These are phyloP conservation scores for Ammospiza maritima DNA, from an alignment of 2,797 vertebrate genomes.

Conservation along the genomic window DNA sequence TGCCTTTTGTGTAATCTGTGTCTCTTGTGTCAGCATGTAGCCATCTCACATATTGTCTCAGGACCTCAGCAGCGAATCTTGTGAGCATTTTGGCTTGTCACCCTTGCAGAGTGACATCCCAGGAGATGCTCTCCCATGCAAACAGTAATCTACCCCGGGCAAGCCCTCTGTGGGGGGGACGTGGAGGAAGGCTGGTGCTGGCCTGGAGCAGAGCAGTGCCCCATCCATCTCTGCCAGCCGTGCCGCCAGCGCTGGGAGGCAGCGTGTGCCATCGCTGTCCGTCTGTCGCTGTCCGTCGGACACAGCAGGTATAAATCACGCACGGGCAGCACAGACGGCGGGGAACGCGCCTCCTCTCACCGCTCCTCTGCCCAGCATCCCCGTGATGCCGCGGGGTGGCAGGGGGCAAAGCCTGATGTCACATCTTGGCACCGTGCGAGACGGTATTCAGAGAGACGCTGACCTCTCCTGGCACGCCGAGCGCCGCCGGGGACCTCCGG, in stretches of 20 bases:
- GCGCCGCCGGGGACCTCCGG: conserved; percentile 16
- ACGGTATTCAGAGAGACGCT: conserved; percentile 19
- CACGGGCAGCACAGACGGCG: background rate
- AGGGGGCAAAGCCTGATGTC: conserved; percentile 56
- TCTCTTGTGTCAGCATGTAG: background rate
- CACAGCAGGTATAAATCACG: conserved; percentile 41
- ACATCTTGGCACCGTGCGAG: conserved; percentile 36
- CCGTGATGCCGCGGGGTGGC: background rate
- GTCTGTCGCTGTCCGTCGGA: background rate
- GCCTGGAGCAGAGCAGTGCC: background rate
- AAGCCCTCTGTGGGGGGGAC: background rate
- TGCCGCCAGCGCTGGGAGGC: background rate
- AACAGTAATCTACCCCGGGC: background rate
- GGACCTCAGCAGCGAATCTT: background rate
- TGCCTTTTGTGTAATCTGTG: background rate
- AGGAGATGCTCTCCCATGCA: background rate
- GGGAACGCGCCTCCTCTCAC: background rate
- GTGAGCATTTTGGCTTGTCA: accelerated
- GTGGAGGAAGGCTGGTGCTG: background rate
- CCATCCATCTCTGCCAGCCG: accelerated
- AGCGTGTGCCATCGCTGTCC: background rate
- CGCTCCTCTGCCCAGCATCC: background rate
- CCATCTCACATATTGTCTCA: background rate
- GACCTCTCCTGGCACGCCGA: background rate
- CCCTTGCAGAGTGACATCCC: background rate